phyloP scores from a whole-genome alignment of 2,113 vertebrate genomes.

The Hemibagrus wyckioides region DNA sequence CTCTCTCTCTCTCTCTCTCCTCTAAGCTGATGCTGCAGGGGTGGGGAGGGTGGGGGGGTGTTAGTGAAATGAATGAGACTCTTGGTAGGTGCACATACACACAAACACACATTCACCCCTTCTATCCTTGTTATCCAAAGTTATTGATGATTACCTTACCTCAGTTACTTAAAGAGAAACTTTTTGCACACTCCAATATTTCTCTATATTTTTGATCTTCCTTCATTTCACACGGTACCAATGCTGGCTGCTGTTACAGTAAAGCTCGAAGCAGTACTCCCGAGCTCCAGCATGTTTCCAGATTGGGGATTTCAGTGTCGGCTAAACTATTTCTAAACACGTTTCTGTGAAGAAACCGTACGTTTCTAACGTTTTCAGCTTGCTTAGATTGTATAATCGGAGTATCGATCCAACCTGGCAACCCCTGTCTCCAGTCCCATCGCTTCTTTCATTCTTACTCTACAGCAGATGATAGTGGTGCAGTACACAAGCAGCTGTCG shows the following conservation, averaged over 20 bases:
- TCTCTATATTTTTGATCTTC: background rate
- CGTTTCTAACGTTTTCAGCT: background rate
- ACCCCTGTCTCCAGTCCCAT: background rate
- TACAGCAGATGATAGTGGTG: slow-evolving; percentile 1
- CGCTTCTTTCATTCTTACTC: background rate
- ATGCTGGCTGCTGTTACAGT: background rate
- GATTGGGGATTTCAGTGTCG: background rate
- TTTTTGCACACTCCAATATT: background rate
- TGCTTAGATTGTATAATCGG: background rate
- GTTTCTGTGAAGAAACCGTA: background rate
- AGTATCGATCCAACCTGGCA: background rate
- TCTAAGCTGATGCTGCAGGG: background rate
- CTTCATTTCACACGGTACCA: background rate
- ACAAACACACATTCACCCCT: background rate
- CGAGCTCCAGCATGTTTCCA: background rate
- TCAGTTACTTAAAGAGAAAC: background rate
- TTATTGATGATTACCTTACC: background rate
- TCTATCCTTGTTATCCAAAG: background rate
- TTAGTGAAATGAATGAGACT: background rate
- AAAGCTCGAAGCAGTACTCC: background rate
- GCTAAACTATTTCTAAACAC: background rate
- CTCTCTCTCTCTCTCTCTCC: slow-evolving; percentile 14
- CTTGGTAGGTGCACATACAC: background rate
- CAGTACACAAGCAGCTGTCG: background rate
- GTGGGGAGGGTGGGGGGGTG: background rate